phyloP scores from a whole-genome alignment of 2,113 vertebrate species.

The Girardinichthys multiradiatus region DNA sequence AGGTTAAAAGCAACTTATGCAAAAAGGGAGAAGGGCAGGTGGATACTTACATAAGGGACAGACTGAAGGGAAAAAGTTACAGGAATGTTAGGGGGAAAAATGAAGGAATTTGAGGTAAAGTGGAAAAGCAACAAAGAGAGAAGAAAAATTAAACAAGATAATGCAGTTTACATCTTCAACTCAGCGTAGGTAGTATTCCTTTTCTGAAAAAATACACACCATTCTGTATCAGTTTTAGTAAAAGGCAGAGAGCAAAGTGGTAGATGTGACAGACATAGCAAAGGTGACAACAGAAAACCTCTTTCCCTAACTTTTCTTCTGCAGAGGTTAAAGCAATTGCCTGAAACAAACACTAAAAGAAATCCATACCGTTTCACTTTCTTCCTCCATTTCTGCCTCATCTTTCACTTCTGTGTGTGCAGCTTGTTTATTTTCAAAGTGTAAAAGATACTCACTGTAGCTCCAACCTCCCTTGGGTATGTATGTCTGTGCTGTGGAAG shows the following conservation, averaged over 20 bases:
- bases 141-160: conserved; percentile 33
- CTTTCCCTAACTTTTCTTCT: conserved; percentile 34
- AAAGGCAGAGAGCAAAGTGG: conserved; percentile 10
- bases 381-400: conserved; percentile 1
- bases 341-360: conserved; percentile 56
- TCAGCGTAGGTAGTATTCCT: not conserved
- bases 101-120: not conserved
- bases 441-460: conserved; percentile 11
- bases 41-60: conserved; percentile 68
- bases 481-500: not conserved
- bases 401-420: conserved; percentile 7
- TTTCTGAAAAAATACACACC: conserved; percentile 4
- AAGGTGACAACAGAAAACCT: conserved; percentile 31
- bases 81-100: conserved; percentile 3
- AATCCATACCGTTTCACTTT: conserved; percentile 5
- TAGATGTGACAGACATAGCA: conserved; percentile 29
- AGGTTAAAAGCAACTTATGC: conserved; percentile 48
- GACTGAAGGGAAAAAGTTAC: conserved; percentile 34
- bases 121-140: conserved; percentile 8
- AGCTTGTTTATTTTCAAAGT: conserved; percentile 32
- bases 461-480: conserved; percentile 4
- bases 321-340: conserved; percentile 53
- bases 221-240: conserved; percentile 15
- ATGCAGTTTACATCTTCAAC: not conserved
- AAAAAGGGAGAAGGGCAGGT: conserved; percentile 11